Percentiles rank a stretch among this genome's conserved stretches.
Conservation (phyloP, 1,140 invertebrate genomes). For the Batillaria attramentaria region DNA sequence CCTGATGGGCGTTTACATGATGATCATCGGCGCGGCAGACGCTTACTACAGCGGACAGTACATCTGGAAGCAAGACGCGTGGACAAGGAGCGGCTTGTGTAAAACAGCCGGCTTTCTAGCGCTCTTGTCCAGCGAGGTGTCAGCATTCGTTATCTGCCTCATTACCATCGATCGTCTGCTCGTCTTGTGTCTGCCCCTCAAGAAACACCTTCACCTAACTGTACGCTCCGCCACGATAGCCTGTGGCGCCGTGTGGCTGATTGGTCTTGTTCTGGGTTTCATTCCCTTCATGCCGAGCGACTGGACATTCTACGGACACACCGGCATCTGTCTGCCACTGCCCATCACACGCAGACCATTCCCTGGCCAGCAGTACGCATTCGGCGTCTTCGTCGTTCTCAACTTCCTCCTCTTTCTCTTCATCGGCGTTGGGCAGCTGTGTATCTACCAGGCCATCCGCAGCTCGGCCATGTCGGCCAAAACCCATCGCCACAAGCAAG, state of each 20-base stretch:
- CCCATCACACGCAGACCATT: too few species aligned
- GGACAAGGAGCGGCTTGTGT: not conserved
- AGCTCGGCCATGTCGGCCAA: too few species aligned
- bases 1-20: not conserved
- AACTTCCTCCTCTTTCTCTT: too few species aligned
- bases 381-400: too few species aligned
- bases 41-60: too few species aligned
- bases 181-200: not conserved
- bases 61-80: not conserved
- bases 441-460: not conserved
- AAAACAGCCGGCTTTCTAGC: not conserved
- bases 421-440: too few species aligned
- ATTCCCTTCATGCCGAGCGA: too few species aligned
- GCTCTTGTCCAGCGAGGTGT: too few species aligned
- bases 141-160: too few species aligned
- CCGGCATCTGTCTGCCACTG: too few species aligned
- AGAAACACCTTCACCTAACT: not conserved
- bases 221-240: not conserved
- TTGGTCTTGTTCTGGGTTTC: not conserved
- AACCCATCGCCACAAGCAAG: not conserved
- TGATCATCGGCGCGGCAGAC: not conserved
- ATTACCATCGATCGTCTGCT: not conserved
- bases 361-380: too few species aligned
- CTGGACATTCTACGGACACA: too few species aligned
- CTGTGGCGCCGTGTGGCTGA: not conserved